Evolutionary conservation across 2,888 invertebrate genomes (phyloP).

Genomic region (Chrysolina oricalcia): DNA sequence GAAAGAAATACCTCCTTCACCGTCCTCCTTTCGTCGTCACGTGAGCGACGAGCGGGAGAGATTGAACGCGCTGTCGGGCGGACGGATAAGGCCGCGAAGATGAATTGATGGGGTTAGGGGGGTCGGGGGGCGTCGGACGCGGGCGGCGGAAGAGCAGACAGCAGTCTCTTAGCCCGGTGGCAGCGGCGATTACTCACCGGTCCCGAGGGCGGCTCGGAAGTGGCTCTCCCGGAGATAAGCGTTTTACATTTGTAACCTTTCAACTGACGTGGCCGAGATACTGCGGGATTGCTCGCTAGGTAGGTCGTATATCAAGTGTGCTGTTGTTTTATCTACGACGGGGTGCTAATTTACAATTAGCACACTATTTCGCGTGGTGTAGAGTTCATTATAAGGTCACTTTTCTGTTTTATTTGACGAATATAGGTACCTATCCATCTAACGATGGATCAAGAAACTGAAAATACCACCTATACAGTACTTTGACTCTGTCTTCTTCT

Average conservation of each 20-base stretch:
- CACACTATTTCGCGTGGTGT: no score
- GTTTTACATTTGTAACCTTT: constrained; percentile 70
- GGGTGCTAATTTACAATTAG: no score
- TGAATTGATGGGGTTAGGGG: constrained; percentile 70
- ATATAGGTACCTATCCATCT: no score
- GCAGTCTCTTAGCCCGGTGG: constrained; percentile 70
- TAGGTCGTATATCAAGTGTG: no score
- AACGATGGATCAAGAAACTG: no score
- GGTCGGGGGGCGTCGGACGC: constrained; percentile 70
- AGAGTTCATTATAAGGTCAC: no score
- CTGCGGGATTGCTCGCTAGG: constrained; percentile 4
- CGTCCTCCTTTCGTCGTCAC: constrained; percentile 28
- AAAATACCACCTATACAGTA: no score
- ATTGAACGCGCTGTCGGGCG: constrained; percentile 55
- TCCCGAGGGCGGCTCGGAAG: constrained; percentile 67
- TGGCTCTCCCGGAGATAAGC: constrained; percentile 70
- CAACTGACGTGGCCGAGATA: constrained; percentile 46
- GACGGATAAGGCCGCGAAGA: constrained; percentile 67
- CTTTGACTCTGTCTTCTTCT: no score
- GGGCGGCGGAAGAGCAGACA: constrained; percentile 71
- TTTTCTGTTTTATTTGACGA: no score
- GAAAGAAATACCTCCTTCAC: background rate
- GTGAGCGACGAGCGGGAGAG: constrained; percentile 54
- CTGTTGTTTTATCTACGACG: no score
- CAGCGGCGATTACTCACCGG: constrained; percentile 69